phyloP scores from a whole-genome alignment of 1,140 invertebrate genomes.

The Zaprionus kolodkinae region DNA sequence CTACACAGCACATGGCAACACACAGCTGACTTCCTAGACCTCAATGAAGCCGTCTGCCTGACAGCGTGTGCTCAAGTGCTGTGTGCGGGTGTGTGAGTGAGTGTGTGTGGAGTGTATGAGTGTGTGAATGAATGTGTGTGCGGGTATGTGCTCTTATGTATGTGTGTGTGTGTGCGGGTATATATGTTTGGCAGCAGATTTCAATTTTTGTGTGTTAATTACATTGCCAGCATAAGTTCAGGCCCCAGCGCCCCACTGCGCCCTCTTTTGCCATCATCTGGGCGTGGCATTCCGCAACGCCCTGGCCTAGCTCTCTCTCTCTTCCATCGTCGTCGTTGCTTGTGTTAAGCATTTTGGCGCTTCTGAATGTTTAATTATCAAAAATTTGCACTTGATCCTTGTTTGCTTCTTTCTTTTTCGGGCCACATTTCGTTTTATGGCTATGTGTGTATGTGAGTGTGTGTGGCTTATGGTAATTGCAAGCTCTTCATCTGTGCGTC shows the following conservation, averaged over 20 bases:
- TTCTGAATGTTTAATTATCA: conserved; percentile 80
- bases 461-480: conserved; percentile 66
- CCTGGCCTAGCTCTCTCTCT: conserved; percentile 9
- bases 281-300: conserved; percentile 40
- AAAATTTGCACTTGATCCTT: conserved; percentile 75
- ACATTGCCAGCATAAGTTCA: conserved; percentile 74
- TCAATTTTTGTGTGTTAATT: conserved; percentile 81
- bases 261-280: conserved; percentile 24
- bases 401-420: conserved; percentile 46
- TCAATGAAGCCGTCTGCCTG: conserved; percentile 68
- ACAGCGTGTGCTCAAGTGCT: conserved; percentile 26
- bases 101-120: conserved; percentile 18
- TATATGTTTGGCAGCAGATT: conserved; percentile 67
- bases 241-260: conserved; percentile 5
- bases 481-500: conserved; percentile 24
- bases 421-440: conserved; percentile 52
- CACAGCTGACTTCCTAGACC: conserved; percentile 64
- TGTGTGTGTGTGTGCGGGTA: conserved; percentile 38
- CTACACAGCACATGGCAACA: conserved; percentile 9
- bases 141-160: conserved; percentile 26
- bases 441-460: conserved; percentile 20
- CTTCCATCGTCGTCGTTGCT: conserved; percentile 39
- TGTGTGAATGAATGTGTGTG: background rate
- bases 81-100: background rate
- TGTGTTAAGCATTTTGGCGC: conserved; percentile 77